Base-by-base conservation (phyloP, 2,113 vertebrate genomes). In the Megaleporinus macrocephalus region DNA sequence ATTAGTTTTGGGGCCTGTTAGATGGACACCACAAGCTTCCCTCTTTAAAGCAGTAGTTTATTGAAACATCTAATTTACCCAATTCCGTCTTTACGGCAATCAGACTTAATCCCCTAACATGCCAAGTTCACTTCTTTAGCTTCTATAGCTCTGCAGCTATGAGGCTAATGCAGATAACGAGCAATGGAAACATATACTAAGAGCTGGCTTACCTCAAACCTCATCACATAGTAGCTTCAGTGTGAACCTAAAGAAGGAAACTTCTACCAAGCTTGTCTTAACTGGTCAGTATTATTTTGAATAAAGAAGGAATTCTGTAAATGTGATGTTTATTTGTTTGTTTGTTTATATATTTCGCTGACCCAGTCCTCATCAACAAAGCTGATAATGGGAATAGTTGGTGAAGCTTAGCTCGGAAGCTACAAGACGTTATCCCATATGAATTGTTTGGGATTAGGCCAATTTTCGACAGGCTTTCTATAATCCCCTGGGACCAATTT, bases 401-500 rank as follows among this genome's bases (percentile, higher is more conserved):
- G 53, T 72, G 55, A 68, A 44, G 0, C 2, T 65, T 73, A 53
- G 78, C 76, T 88, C 86, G 78, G 89, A 84, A 84, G 77, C 59
- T 22, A 74, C 41, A 47, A 86, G 63, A 86, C 22, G 36, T 63
- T 49, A 73, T 86, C 87, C 76, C 59, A 0, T 65, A 73, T 84
- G 83, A 87, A 92, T 88, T 89, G 69, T 83, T 86, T 83, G 84
- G 88, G 87, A 89, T 91, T 89, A 88, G 85, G 84, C 86, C 88
- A 89, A 82, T 91, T 91, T 90, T 84, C 85, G 74, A 73, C 78
- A 84, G 90, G 84, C 89, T 72, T 81, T 81, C 76, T 57, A 73
- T 88, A 89, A 90, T 92, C 90, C 84, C 18, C 36, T 65, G 83
- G 79, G 84, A 90, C 16, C 41, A 74, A 10, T 62, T 87, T 80